phyloP scores from a whole-genome alignment of 2,888 invertebrate genomes.

The Anticlea derivata region DNA sequence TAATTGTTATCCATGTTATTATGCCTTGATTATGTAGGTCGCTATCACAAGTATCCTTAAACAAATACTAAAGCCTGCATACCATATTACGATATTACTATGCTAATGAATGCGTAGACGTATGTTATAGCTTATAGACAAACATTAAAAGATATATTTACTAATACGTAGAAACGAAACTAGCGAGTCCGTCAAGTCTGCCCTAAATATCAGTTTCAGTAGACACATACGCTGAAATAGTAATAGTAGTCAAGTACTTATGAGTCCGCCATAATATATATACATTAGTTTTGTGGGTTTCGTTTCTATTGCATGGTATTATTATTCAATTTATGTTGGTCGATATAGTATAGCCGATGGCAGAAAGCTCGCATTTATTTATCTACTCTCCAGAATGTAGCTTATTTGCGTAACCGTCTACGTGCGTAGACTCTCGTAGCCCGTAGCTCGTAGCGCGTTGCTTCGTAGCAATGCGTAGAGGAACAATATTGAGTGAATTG shows the following conservation, averaged over 20 bases:
- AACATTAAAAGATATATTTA: neutral
- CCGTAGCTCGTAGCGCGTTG: slow-evolving; percentile 38
- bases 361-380: slow-evolving; percentile 43
- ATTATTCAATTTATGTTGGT: slow-evolving; percentile 18
- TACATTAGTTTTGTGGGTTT: neutral
- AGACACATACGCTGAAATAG: no score
- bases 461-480: slow-evolving; percentile 42
- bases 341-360: slow-evolving; percentile 24
- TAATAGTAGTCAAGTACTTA: no score
- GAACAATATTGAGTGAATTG: slow-evolving; percentile 12
- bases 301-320: neutral
- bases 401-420: slow-evolving; percentile 48
- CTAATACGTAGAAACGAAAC: neutral
- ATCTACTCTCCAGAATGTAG: slow-evolving; percentile 51
- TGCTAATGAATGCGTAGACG: slow-evolving; percentile 2
- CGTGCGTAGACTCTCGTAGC: slow-evolving; percentile 56
- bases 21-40: neutral
- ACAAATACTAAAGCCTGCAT: slow-evolving; percentile 3
- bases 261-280: no score
- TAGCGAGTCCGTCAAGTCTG: no score
- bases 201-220: no score
- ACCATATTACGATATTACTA: neutral
- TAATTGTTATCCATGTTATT: neutral
- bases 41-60: slow-evolving; percentile 7
- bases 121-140: slow-evolving; percentile 1